Percentiles rank a stretch among this genome's conserved stretches.
phyloP scores from a whole-genome alignment of 2,888 invertebrate species.

The Flexamia atlantica region DNA sequence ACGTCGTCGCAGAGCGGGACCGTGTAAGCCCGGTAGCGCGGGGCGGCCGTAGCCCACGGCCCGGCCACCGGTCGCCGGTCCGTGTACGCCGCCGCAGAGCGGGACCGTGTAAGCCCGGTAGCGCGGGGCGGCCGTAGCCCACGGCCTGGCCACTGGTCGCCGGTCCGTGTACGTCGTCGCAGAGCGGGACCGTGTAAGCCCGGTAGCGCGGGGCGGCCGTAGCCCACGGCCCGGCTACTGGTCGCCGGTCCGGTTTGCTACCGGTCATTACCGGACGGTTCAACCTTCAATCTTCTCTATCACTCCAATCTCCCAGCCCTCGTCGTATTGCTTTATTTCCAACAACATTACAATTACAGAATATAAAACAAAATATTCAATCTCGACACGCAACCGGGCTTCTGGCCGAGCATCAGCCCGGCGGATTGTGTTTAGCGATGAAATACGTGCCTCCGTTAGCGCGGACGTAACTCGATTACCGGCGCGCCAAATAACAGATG shows the following conservation, averaged over 20 bases:
- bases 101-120: conserved; percentile 39
- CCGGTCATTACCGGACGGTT: conserved; percentile 42
- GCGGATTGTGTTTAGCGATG: conserved; percentile 57
- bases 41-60: conserved; percentile 34
- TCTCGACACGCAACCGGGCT: conserved; percentile 37
- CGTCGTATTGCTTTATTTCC: conserved; percentile 46
- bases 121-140: conserved; percentile 37
- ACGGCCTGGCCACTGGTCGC: conserved; percentile 21
- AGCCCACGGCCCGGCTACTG: conserved; percentile 40
- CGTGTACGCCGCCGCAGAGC: too few species aligned
- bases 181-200: conserved; percentile 26
- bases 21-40: conserved; percentile 29
- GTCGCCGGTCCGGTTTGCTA: conserved; percentile 25
- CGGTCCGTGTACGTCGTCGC: background rate
- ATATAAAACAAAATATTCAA: conserved; percentile 58
- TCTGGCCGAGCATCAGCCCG: background rate
- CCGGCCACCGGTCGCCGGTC: conserved; percentile 27
- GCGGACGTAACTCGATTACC: conserved; percentile 52
- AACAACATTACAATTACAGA: conserved; percentile 57
- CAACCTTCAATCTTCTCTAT: conserved; percentile 56
- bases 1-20: too few species aligned
- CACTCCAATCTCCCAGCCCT: background rate
- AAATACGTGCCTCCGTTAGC: conserved; percentile 55
- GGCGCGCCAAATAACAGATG: conserved; percentile 48
- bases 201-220: conserved; percentile 43